A percentile compares a stretch with the other conserved stretches of the same genome.
phyloP scores from a whole-genome alignment of 2,888 invertebrate species.

The Troilus luridus region DNA sequence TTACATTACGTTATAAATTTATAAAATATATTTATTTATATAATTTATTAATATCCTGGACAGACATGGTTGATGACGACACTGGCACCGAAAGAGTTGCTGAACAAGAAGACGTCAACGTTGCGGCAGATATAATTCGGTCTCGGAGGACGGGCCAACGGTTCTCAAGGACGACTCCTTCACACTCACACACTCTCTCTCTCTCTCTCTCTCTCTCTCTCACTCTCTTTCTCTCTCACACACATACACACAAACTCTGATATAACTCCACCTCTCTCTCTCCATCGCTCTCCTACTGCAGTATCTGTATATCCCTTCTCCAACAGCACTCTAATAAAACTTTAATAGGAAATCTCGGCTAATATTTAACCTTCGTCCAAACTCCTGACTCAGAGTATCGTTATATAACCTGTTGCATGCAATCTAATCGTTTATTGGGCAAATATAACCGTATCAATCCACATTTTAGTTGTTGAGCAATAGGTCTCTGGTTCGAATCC shows the following conservation, averaged over 20 bases:
- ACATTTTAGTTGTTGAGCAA: background rate
- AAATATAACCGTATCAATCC: background rate
- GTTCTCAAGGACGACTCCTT: constrained; percentile 36
- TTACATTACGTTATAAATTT: too few relatives aligned
- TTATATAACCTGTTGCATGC: background rate
- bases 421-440: background rate
- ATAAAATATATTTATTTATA: too few relatives aligned
- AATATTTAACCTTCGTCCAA: constrained; percentile 12
- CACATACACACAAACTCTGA: too few relatives aligned
- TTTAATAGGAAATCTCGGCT: constrained; percentile 29
- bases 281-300: constrained; percentile 35
- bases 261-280: too few relatives aligned
- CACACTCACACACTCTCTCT: constrained; percentile 1
- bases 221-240: background rate
- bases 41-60: too few relatives aligned
- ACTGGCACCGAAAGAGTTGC: background rate
- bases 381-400: background rate
- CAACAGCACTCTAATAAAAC: background rate
- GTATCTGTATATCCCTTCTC: background rate
- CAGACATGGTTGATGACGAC: background rate
- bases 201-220: background rate
- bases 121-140: constrained; percentile 39
- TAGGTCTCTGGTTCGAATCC: too few relatives aligned
- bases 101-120: background rate
- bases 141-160: constrained; percentile 21